A percentile compares a stretch with the other conserved stretches of the same genome.
These are phyloP conservation scores for Tadarida brasiliensis DNA, from an alignment of 2,797 vertebrate genomes.

Conservation along the genomic window DNA sequence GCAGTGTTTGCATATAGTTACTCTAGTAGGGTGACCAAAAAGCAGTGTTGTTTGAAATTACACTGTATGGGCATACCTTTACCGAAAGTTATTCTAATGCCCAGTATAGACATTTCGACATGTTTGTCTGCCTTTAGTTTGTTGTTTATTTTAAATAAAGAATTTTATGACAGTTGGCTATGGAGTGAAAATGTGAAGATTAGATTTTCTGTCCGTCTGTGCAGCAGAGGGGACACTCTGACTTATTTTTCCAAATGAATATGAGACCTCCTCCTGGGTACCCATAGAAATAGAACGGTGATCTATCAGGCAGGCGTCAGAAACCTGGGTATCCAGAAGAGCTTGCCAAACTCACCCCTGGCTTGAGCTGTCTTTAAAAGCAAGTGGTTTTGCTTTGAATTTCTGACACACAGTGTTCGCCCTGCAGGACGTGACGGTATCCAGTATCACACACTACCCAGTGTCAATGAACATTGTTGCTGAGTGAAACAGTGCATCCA, in stretches of 20 bases:
- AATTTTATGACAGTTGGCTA: not conserved
- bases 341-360: not conserved
- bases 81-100: not conserved
- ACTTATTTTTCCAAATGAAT: not conserved
- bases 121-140: not conserved
- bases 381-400: not conserved
- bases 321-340: not conserved
- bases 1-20: not conserved
- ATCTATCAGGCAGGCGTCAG: not conserved
- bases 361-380: not conserved
- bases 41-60: not conserved
- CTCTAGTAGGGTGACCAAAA: not conserved
- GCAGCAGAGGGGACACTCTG: not conserved
- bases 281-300: not conserved
- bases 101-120: not conserved
- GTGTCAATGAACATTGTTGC: not conserved
- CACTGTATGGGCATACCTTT: not conserved
- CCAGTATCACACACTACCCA: not conserved
- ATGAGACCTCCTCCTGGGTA: not conserved
- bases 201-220: not conserved
- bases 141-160: constrained; percentile 3
- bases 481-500: not conserved
- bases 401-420: not conserved
- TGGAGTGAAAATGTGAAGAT: not conserved
- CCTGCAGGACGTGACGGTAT: no score